A percentile compares a stretch with the other conserved stretches of the same genome.
Conservation (phyloP, 2,113 vertebrate species). For the Chaetura pelagica region DNA sequence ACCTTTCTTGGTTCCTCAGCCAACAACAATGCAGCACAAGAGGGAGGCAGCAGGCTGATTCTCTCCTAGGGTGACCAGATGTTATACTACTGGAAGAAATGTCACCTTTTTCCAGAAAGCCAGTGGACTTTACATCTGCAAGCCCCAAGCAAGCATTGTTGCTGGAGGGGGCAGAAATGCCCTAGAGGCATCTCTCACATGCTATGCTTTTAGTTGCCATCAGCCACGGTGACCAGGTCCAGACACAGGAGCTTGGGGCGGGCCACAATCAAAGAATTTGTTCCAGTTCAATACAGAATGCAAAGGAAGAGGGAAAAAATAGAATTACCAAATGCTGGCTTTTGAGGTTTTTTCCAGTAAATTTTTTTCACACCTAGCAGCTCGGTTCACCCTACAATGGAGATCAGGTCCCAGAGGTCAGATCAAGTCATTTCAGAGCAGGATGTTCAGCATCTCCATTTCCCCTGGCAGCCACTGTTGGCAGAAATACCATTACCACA, state of each 20-base stretch:
- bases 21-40: background rate
- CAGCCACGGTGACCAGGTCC: background rate
- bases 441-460: fast-evolving
- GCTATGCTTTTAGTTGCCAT: background rate
- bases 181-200: background rate
- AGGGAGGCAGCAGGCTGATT: background rate
- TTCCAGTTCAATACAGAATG: background rate
- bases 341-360: background rate
- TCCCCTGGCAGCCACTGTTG: background rate
- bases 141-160: background rate
- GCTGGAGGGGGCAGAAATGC: fast-evolving
- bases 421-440: background rate
- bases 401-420: background rate
- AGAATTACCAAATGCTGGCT: background rate
- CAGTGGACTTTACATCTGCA: background rate
- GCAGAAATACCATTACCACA: background rate
- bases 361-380: fast-evolving
- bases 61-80: slow-evolving; percentile 36
- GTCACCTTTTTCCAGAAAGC: background rate
- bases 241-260: fast-evolving
- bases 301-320: fast-evolving
- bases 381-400: fast-evolving
- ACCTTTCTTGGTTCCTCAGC: background rate
- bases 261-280: background rate
- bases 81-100: background rate